These are phyloP conservation scores for Ylistrum balloti DNA, from an alignment of 1,140 invertebrate genomes.

Conservation along the genomic window DNA sequence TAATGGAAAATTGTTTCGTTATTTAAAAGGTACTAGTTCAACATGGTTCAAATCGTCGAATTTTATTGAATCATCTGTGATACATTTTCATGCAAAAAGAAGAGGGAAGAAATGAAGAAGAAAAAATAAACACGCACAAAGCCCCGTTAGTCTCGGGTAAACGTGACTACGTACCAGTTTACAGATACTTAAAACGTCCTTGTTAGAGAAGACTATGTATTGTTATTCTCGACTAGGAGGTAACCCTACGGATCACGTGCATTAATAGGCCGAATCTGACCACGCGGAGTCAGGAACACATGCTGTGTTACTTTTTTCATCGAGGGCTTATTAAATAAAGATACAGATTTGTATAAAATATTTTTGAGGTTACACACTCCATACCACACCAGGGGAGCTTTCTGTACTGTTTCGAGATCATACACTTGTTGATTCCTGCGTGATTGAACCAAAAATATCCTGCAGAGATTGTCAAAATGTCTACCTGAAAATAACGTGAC, in stretches of 20 bases:
- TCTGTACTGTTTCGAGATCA: background rate
- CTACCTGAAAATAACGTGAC: background rate
- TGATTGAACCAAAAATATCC: background rate
- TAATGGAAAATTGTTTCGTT: background rate
- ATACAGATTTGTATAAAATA: constrained; percentile 14
- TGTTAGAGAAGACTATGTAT: too few species aligned
- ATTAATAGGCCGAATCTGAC: background rate
- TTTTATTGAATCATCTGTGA: too few species aligned
- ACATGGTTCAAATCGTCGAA: too few species aligned
- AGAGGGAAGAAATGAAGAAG: too few species aligned
- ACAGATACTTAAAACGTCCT: too few species aligned
- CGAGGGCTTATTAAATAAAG: background rate
- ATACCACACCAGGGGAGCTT: background rate
- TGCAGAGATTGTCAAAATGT: background rate
- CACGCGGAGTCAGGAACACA: background rate
- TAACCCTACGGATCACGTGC: too few species aligned
- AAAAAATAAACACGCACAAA: too few species aligned
- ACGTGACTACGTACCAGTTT: too few species aligned
- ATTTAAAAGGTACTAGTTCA: background rate
- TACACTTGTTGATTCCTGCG: background rate
- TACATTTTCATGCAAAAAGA: too few species aligned
- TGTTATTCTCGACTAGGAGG: too few species aligned
- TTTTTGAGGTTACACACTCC: background rate
- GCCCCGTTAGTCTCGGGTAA: too few species aligned
- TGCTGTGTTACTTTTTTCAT: background rate